Evolutionary conservation across 2,888 invertebrate genomes (phyloP).

Genomic region (Harpalus rubripes): DNA sequence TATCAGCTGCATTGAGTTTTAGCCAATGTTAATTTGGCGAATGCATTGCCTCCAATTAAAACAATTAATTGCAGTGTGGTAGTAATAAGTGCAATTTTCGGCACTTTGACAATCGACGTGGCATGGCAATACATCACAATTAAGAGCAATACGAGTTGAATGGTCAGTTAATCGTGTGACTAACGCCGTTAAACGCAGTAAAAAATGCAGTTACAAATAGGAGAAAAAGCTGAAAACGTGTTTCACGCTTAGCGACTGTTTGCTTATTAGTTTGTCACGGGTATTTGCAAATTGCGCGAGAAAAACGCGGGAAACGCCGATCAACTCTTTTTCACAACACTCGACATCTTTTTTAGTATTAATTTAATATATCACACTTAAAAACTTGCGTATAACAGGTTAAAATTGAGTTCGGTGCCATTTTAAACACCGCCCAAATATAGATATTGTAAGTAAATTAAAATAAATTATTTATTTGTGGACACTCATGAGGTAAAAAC

Average conservation of each 20-base stretch:
- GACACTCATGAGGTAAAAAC: no score
- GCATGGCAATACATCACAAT: slow-evolving; percentile 36
- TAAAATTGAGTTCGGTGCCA: no score
- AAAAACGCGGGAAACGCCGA: neutral
- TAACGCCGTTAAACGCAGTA: slow-evolving; percentile 25
- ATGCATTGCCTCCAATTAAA: slow-evolving; percentile 16
- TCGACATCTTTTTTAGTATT: neutral
- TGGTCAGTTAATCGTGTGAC: slow-evolving; percentile 40
- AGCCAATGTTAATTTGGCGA: slow-evolving; percentile 14
- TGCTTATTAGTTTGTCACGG: slow-evolving; percentile 29
- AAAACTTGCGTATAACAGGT: no score
- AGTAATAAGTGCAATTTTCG: slow-evolving; percentile 43
- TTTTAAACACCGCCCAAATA: no score
- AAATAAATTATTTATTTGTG: no score
- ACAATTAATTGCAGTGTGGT: slow-evolving; percentile 21
- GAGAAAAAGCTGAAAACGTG: slow-evolving; percentile 11
- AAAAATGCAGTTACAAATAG: slow-evolving; percentile 37
- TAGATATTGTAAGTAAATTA: no score
- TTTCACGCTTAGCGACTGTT: slow-evolving; percentile 21
- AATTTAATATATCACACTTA: no score
- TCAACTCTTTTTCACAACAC: neutral
- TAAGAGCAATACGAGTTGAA: slow-evolving; percentile 30
- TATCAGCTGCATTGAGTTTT: slow-evolving; percentile 37
- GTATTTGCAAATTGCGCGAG: neutral
- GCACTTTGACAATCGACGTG: slow-evolving; percentile 15